Evolutionary conservation across 2,888 invertebrate species (phyloP).

Genomic region (Dione vanillae): DNA sequence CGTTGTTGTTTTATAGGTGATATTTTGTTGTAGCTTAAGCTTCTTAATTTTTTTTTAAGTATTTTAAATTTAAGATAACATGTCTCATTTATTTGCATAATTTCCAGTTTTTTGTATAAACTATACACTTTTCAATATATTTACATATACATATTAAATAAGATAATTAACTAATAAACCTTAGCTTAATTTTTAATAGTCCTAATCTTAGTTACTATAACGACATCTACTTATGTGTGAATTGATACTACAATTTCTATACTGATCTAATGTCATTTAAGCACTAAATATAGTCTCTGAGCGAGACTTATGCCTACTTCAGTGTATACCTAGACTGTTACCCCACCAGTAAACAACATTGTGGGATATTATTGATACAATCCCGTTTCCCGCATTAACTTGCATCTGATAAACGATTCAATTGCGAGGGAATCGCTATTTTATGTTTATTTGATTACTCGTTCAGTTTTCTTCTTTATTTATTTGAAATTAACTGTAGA

Average conservation of each 20-base stretch:
- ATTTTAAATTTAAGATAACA: too few relatives aligned
- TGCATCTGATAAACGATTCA: slow-evolving; percentile 26
- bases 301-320: background rate
- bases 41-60: too few relatives aligned
- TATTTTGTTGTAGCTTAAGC: too few relatives aligned
- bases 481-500: background rate
- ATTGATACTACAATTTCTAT: background rate
- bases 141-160: too few relatives aligned
- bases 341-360: slow-evolving; percentile 9
- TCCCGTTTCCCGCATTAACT: slow-evolving; percentile 32
- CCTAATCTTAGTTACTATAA: too few relatives aligned
- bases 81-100: too few relatives aligned
- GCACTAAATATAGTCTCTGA: background rate
- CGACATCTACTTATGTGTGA: too few relatives aligned
- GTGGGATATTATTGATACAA: slow-evolving; percentile 29
- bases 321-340: background rate
- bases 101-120: too few relatives aligned
- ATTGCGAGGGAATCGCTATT: slow-evolving; percentile 9
- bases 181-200: too few relatives aligned
- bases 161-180: too few relatives aligned
- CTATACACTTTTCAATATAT: too few relatives aligned
- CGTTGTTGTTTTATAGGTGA: too few relatives aligned
- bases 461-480: background rate
- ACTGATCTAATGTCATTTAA: background rate
- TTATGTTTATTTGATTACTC: slow-evolving; percentile 11